Evolutionary conservation across 2,113 vertebrate genomes (phyloP).

Genomic region (Thermophis baileyi): DNA sequence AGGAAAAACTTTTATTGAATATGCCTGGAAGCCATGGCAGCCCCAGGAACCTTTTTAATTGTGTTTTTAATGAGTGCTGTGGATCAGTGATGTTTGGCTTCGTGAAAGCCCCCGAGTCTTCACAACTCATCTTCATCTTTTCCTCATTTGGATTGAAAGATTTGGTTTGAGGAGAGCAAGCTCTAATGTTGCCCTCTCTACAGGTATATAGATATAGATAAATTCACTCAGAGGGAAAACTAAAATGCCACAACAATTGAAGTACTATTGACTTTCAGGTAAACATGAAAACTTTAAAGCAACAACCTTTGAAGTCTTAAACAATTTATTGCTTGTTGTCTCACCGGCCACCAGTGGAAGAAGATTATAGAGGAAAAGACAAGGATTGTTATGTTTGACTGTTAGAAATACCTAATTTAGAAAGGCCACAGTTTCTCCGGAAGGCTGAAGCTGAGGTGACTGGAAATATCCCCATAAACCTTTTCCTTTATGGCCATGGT

Average conservation of each 20-base stretch:
- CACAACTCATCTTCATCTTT: slow-evolving; percentile 58
- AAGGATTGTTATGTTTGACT: background rate
- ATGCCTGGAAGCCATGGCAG: slow-evolving; percentile 60
- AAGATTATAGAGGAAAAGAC: slow-evolving; percentile 39
- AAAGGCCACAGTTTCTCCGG: slow-evolving; percentile 1
- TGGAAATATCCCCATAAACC: background rate
- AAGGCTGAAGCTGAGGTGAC: background rate
- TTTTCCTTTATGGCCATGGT: slow-evolving; percentile 12
- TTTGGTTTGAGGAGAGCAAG: slow-evolving; percentile 55
- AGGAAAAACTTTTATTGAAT: slow-evolving; percentile 61
- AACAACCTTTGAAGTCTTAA: slow-evolving; percentile 40
- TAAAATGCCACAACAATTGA: slow-evolving; percentile 53
- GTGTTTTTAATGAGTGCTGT: slow-evolving; percentile 71
- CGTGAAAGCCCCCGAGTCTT: slow-evolving; percentile 59
- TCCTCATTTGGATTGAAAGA: slow-evolving; percentile 36
- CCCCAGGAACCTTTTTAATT: slow-evolving; percentile 70
- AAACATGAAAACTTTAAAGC: slow-evolving; percentile 46
- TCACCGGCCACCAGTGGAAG: slow-evolving; percentile 13
- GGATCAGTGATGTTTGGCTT: slow-evolving; percentile 53
- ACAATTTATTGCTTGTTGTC: slow-evolving; percentile 40
- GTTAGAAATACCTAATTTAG: background rate
- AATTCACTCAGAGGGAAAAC: slow-evolving; percentile 41
- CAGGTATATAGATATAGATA: background rate
- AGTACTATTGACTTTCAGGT: slow-evolving; percentile 51
- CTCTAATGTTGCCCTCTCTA: slow-evolving; percentile 51